Evolutionary conservation across 2,888 invertebrate genomes (phyloP), one percentile per base, ranked within the genome.

Genomic region (Ectemnius cavifrons): DNA sequence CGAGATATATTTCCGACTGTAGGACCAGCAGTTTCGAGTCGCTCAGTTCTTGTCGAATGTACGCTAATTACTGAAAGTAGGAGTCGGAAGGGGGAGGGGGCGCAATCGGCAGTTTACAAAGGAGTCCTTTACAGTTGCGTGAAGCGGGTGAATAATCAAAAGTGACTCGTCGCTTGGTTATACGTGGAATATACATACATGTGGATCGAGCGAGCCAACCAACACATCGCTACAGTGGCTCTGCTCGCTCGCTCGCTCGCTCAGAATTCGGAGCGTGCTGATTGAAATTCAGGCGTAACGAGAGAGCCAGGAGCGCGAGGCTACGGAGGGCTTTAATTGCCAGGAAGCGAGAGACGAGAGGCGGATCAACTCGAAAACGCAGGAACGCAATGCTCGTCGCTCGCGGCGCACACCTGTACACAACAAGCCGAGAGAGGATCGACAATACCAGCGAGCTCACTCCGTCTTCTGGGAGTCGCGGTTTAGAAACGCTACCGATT

Each of bases 231-330:
- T 11, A 37, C 8, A 37, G 37, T 37, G 11, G 37, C 37, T 6
- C 8, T 3, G 8, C 37, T 1, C 37, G 37, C 37, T 37, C 37
- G 8, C 37, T 1, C 37, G 37, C 37, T 37, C 37, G 37, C 37
- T 37, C 11, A 37, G 37, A 11, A 37, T 37, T 37, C 37, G 16
- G 45, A 46, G 20, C 28, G 18, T 61, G 28, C 63, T 59, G 68
- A 72, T 68, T 72, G 63, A 68, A 72, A 72, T 72, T 68, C 68
- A 59, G 63, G 61, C 71, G 57, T 68, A 68, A 72, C 68, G 68
- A 72, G 71, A 68, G 28, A 45, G 16, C 56, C 20, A 56, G 57
- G 57, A 62, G 27, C 52, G 46, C 37, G 57, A 37, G 2, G 61
- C 68, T 4, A 18, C 13, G 5, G 58, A 23, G 58, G n/a, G 58